Percentiles rank a stretch among this genome's conserved stretches.
These are phyloP conservation scores for Anthonomus grandis DNA, from an alignment of 1,140 invertebrate species.

Conservation along the genomic window DNA sequence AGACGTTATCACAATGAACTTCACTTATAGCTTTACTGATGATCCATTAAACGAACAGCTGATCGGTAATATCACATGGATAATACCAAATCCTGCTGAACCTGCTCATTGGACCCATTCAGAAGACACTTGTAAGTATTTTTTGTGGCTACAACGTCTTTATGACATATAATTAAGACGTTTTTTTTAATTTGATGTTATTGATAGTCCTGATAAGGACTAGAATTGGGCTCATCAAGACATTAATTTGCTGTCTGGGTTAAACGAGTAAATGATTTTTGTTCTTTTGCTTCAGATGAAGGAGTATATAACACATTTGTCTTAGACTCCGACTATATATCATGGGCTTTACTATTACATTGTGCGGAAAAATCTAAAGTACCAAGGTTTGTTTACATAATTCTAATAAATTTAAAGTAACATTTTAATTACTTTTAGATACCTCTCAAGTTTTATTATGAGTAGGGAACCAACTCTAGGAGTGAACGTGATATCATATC, in stretches of 20 bases:
- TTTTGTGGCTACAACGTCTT: not conserved
- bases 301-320: constrained; percentile 87
- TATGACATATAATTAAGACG: not conserved
- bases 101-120: constrained; percentile 82
- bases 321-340: constrained; percentile 76
- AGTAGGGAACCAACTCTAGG: constrained; percentile 61
- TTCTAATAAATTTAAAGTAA: not conserved
- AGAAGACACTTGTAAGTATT: constrained; percentile 69
- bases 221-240: too few species aligned
- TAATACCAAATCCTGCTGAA: constrained; percentile 64
- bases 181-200: not conserved
- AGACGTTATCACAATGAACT: constrained; percentile 68
- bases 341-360: constrained; percentile 77
- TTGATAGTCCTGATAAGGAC: not conserved
- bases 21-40: constrained; percentile 78
- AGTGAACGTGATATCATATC: constrained; percentile 55
- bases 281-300: constrained; percentile 61
- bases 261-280: too few species aligned
- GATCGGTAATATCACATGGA: constrained; percentile 81
- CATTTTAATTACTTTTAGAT: constrained; percentile 44
- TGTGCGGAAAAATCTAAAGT: constrained; percentile 80
- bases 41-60: constrained; percentile 76
- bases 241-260: too few species aligned
- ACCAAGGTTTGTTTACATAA: constrained; percentile 49
- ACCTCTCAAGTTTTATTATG: constrained; percentile 80